Evolutionary conservation across 2,888 invertebrate species (phyloP).

Genomic region (Machimus rusticus): DNA sequence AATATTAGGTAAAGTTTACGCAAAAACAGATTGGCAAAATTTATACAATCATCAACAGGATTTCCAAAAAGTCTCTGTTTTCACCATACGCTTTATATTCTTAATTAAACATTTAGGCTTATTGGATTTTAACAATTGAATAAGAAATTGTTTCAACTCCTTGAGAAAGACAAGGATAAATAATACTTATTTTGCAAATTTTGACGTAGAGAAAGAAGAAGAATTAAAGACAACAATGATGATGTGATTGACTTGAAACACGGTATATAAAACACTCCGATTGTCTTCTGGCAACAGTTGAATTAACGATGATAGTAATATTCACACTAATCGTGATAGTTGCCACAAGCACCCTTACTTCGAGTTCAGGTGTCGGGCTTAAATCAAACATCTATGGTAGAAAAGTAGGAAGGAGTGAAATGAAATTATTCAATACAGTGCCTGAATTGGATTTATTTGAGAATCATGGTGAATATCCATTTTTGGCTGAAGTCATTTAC

Average conservation of each 20-base stretch:
- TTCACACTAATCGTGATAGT: background rate
- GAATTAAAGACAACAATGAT: no score
- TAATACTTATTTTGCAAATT: no score
- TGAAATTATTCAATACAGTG: background rate
- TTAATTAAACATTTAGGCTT: background rate
- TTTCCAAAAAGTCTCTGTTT: background rate
- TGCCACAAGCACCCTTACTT: background rate
- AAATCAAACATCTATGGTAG: background rate
- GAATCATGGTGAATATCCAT: background rate
- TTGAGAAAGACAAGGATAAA: background rate
- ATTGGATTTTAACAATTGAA: background rate
- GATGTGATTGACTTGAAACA: background rate
- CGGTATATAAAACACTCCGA: background rate
- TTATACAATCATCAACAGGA: background rate
- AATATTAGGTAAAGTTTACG: no score
- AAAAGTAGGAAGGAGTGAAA: background rate
- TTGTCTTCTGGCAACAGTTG: background rate
- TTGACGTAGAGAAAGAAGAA: no score
- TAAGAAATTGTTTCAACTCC: background rate
- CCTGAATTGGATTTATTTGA: background rate
- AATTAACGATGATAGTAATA: background rate
- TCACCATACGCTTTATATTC: no score
- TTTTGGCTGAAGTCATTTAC: background rate
- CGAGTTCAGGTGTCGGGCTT: background rate
- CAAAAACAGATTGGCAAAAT: no score